Conservation (phyloP, 1,140 invertebrate genomes). For the Alviniconcha marisindica region DNA sequence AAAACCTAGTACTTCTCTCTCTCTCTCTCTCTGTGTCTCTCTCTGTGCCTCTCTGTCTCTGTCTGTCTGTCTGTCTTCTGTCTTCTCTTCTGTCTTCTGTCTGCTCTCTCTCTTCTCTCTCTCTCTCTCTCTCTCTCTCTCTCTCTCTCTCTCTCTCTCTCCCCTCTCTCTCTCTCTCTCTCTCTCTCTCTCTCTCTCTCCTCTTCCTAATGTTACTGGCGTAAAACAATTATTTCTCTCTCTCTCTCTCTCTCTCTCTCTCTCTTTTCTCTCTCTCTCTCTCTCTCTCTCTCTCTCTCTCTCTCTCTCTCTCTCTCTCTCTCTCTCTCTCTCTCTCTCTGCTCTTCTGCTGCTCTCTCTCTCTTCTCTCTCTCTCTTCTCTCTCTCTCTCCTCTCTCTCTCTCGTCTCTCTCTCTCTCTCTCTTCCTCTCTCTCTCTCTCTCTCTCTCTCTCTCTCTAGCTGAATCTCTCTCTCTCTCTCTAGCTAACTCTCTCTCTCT, state of each 20-base stretch:
- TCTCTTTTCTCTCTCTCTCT: conserved; percentile 20
- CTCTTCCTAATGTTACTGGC: too few relatives aligned
- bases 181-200: conserved; percentile 22
- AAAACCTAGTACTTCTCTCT: too few relatives aligned
- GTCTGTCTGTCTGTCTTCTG: too few relatives aligned
- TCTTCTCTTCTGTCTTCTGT: too few relatives aligned
- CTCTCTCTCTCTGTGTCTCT: too few relatives aligned
- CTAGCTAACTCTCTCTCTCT: background rate
- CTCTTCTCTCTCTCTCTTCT: background rate
- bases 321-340: background rate
- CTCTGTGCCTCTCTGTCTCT: too few relatives aligned
- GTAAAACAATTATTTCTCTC: too few relatives aligned
- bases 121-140: conserved; percentile 15
- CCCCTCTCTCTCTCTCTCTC: conserved; percentile 24
- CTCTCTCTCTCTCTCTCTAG: conserved; percentile 9
- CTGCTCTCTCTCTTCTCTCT: conserved; percentile 17
- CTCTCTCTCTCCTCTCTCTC: background rate
- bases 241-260: too few relatives aligned
- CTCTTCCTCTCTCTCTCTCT: background rate
- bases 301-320: conserved; percentile 31
- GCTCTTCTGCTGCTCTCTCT: conserved; percentile 7
- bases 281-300: conserved; percentile 40
- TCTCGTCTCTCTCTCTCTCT: background rate
- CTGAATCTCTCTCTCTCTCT: background rate
- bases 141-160: conserved; percentile 28